Evolutionary conservation across 2,888 invertebrate species (phyloP), one percentile per base, ranked within the genome.

Genomic region (Caenorhabditis angaria): DNA sequence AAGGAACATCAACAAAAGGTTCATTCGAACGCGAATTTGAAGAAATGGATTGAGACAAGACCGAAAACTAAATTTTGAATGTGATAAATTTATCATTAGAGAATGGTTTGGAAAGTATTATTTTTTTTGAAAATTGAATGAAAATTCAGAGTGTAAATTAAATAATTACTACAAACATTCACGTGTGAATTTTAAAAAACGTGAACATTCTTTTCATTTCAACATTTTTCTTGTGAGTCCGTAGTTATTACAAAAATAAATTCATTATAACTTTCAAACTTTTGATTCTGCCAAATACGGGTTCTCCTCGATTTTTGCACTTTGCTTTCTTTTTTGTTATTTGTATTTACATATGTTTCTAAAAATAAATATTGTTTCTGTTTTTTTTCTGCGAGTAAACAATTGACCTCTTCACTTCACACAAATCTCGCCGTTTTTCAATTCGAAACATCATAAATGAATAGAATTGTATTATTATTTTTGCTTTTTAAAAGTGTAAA

Each of bases 31-130:
- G 82, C 81, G 2, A 77, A 77, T 29, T 69, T 84, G 57, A 78
- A 76, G 58, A 80, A 81, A 28, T 84, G 82, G 75, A 72, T 82
- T 24, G 78, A 83, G 54, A 74, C 66, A n/a, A 68, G 84, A 28
- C 81, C 82, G 3, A 64, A 81, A 48, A 80, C 70, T 22, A 12
- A 6, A 41, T 41, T 41, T 41, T 41, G 18, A 41, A 41, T 41
- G 10, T 41, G 14, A 12, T 18, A 18, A 41, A 18, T 41, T n/a
- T n/a, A n/a, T n/a, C n/a, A n/a, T n/a, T n/a, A n/a, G n/a, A n/a
- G n/a, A n/a, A n/a, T n/a, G n/a, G n/a, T n/a, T n/a, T n/a, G n/a
- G n/a, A n/a, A n/a, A n/a, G n/a, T 41, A 18, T 41, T 18, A 5
- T 32, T 32, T 32, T 32, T 32, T 10, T 5, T 32, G 32, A 32